Percentiles rank a stretch among this genome's conserved stretches.
Evolutionary conservation across 2,888 invertebrate species (phyloP).

Genomic region (Cheilosia soror): DNA sequence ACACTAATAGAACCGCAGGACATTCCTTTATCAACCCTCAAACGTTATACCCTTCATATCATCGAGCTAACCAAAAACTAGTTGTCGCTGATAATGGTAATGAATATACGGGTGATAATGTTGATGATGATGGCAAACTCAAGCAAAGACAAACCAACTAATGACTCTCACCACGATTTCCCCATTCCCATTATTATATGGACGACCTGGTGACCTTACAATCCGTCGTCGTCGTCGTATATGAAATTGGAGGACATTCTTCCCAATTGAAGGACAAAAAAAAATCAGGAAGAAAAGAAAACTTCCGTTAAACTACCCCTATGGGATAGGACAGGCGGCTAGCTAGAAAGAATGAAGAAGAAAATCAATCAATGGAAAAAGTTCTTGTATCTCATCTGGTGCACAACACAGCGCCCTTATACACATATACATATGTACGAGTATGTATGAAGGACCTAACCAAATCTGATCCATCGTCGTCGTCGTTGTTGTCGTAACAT

Average conservation of each 20-base stretch:
- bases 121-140: conserved; percentile 32
- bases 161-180: conserved; percentile 27
- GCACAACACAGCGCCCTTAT: conserved; percentile 12
- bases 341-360: conserved; percentile 39
- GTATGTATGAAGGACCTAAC: not conserved
- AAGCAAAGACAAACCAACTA: conserved; percentile 4
- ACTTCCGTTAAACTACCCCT: conserved; percentile 21
- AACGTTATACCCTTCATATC: not conserved
- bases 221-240: no score
- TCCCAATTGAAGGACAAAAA: conserved; percentile 4
- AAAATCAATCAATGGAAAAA: conserved; percentile 65
- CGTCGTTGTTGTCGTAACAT: conserved; percentile 58
- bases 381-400: conserved; percentile 35
- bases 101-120: conserved; percentile 36
- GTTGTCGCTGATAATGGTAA: conserved; percentile 42
- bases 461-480: conserved; percentile 31
- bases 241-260: not conserved
- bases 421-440: not conserved
- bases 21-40: conserved; percentile 10
- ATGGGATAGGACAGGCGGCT: not conserved
- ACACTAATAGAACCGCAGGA: conserved; percentile 22
- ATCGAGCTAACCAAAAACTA: conserved; percentile 31
- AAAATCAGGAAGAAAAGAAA: conserved; percentile 1
- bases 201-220: conserved; percentile 27
- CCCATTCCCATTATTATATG: not conserved